Percentiles rank a stretch among this genome's conserved stretches.
phyloP scores from a whole-genome alignment of 2,888 invertebrate species.

The Mimas tiliae region DNA sequence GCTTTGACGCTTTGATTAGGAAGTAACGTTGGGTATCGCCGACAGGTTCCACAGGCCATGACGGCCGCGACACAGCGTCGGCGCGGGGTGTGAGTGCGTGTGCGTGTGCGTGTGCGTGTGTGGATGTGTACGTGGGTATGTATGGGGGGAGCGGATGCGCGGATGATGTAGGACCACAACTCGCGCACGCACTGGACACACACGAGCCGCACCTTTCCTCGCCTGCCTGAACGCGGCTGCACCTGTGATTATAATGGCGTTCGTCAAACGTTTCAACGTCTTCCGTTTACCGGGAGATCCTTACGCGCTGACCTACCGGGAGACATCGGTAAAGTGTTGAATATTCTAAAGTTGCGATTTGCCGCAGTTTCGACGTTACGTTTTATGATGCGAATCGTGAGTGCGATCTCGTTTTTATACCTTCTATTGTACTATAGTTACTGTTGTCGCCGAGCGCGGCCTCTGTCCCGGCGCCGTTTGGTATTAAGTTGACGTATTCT shows the following conservation, averaged over 20 bases:
- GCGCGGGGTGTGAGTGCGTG: constrained; percentile 43
- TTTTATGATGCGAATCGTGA: constrained; percentile 61
- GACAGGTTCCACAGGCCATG: constrained; percentile 83
- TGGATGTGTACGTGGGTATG: no score
- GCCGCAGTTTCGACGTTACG: constrained; percentile 60
- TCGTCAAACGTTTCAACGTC: constrained; percentile 64
- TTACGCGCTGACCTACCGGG: constrained; percentile 64
- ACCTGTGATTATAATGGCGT: constrained; percentile 64
- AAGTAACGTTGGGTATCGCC: constrained; percentile 26
- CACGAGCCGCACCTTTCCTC: constrained; percentile 31
- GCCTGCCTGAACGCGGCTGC: constrained; percentile 45
- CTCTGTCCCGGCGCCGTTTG: constrained; percentile 68
- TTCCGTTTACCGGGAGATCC: constrained; percentile 61
- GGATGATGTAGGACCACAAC: not conserved
- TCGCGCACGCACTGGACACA: constrained; percentile 1
- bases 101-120: constrained; percentile 26
- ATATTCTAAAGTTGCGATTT: constrained; percentile 74
- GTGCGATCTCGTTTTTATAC: constrained; percentile 66
- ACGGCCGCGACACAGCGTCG: constrained; percentile 73
- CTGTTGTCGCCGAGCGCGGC: constrained; percentile 75
- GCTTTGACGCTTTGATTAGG: not conserved
- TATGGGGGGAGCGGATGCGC: constrained; percentile 16
- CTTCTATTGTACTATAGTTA: constrained; percentile 56
- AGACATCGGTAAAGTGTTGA: constrained; percentile 76
- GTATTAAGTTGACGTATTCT: constrained; percentile 78